These are phyloP conservation scores for Oryzias dopingdopingensis DNA, from an alignment of 2,797 vertebrate genomes.

Conservation along the genomic window DNA sequence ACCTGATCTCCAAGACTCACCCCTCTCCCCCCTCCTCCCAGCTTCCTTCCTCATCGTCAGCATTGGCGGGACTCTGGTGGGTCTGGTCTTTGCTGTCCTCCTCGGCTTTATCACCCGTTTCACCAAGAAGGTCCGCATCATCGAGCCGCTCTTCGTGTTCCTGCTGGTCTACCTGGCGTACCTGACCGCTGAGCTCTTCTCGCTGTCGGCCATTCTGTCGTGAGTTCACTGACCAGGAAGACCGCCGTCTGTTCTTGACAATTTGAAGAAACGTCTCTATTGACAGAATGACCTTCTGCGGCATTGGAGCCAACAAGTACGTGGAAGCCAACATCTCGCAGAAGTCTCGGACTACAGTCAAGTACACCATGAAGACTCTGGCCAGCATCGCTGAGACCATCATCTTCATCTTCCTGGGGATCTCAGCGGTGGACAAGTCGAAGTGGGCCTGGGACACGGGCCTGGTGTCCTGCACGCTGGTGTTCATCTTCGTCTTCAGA, in stretches of 20 bases:
- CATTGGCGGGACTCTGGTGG: slow-evolving; percentile 88
- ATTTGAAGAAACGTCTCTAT: background rate
- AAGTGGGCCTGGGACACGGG: slow-evolving; percentile 97
- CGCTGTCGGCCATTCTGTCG: slow-evolving; percentile 92
- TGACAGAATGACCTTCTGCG: slow-evolving; percentile 91
- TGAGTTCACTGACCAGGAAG: slow-evolving; percentile 71
- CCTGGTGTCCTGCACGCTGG: slow-evolving; percentile 89
- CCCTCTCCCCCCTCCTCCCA: slow-evolving; percentile 48
- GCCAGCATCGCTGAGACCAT: slow-evolving; percentile 95
- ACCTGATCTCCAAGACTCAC: background rate
- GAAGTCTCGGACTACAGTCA: slow-evolving; percentile 93
- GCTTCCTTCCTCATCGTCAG: slow-evolving; percentile 94
- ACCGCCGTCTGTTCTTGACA: background rate
- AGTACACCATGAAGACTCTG: slow-evolving; percentile 96
- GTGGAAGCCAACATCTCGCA: slow-evolving; percentile 98
- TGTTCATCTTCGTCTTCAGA: slow-evolving; percentile 94
- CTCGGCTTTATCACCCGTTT: slow-evolving; percentile 91
- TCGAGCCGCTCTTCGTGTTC: slow-evolving; percentile 93
- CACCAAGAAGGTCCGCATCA: slow-evolving; percentile 95
- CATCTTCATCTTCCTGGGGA: slow-evolving; percentile 96
- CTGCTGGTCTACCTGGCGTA: slow-evolving; percentile 92
- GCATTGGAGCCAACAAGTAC: slow-evolving; percentile 94
- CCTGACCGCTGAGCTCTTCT: slow-evolving; percentile 92
- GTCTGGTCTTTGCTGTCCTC: slow-evolving; percentile 90
- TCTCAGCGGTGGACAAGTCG: slow-evolving; percentile 92